Evolutionary conservation across 2,888 invertebrate species (phyloP), one percentile per base, ranked within the genome.

Genomic region (Eristalinus sepulchralis): DNA sequence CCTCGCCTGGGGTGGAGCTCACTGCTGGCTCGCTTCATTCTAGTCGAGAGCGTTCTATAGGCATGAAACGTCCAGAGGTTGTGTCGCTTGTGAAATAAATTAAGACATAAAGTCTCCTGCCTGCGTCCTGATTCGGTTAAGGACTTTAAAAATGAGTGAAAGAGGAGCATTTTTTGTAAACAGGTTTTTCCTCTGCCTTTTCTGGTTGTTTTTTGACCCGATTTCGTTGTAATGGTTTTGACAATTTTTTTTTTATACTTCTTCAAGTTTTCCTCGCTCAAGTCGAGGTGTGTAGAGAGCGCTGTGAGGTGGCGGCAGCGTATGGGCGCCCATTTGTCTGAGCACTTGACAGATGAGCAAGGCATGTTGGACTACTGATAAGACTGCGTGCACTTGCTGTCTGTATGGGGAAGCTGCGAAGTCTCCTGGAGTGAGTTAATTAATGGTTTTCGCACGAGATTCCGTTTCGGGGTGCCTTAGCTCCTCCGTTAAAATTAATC

Each of bases 121-220:
- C 60, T 71, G 71, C 47, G 47, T 71, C 60, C 60, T 71, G 71
- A 71, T 71, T 60, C 71, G 34, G 71, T 71, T 60, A 31, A 71
- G 60, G 71, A 47, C 39, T 71, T 71, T 59, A 70, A 36, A 33
- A 70, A 27, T 59, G 36, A 17, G 27, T 27, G 5, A 47, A 47
- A n/a, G 8, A 47, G 17, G 17, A 47, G n/a, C 47, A 17, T 47
- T 59, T 70, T 70, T 36, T 33, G 31, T 9, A 17, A 27, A 47
- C n/a, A 39, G 17, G 6, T n/a, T n/a, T 31, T 34, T 57, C 6
- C n/a, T 33, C 10, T 57, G 13, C 22, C 36, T 60, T 31, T 24
- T 36, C 22, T 34, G 9, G 27, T 27, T 17, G 22, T 4, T 47
- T 47, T 47, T 47, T 8, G 17, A 47, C 47, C 47, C 47, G 47